Conservation (phyloP, 2,888 invertebrate genomes). For the Leptopilina drosophilae region DNA sequence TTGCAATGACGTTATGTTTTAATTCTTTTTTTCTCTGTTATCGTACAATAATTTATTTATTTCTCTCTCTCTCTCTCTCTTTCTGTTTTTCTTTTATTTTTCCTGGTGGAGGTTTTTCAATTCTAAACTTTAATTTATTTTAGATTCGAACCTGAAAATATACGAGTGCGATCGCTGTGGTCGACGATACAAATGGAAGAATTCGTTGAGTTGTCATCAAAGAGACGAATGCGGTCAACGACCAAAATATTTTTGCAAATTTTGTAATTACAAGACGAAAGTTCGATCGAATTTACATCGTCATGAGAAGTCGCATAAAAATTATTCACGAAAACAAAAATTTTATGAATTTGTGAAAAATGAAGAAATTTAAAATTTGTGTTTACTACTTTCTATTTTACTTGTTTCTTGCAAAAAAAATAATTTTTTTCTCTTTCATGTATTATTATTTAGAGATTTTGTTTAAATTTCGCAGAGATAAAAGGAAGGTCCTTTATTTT, state of each 20-base stretch:
- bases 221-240: conserved; percentile 80
- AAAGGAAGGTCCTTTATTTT: no score
- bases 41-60: background rate
- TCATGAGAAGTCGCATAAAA: conserved; percentile 60
- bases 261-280: conserved; percentile 67
- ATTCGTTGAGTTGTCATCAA: conserved; percentile 82
- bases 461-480: no score
- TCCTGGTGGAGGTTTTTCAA: conserved; percentile 50
- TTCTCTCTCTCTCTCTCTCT: background rate
- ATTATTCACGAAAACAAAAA: background rate
- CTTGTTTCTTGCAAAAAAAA: no score
- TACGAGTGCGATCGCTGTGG: conserved; percentile 62
- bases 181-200: conserved; percentile 62
- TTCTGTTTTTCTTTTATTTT: conserved; percentile 11
- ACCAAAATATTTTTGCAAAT: conserved; percentile 67
- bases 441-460: no score
- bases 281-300: conserved; percentile 62
- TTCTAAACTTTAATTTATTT: conserved; percentile 51
- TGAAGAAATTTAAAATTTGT: no score
- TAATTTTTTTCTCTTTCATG: no score
- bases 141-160: conserved; percentile 71
- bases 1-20: no score
- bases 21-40: background rate
- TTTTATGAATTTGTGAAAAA: no score
- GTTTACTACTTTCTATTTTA: no score